phyloP scores from a whole-genome alignment of 2,888 invertebrate genomes.

The Athalia rosae region DNA sequence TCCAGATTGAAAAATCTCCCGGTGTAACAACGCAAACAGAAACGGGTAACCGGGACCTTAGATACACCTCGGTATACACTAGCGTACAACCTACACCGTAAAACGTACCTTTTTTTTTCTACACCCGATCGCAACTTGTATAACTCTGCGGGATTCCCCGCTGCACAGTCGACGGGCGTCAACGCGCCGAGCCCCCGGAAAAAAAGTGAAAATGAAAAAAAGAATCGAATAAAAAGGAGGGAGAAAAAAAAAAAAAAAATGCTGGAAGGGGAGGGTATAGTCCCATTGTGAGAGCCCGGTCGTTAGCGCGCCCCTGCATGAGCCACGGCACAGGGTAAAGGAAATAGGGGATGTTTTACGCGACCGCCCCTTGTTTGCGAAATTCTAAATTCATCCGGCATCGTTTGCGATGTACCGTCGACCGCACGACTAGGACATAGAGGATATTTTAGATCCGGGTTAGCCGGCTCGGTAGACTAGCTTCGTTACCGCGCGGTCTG shows the following conservation, averaged over 20 bases:
- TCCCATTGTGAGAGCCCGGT: constrained; percentile 15
- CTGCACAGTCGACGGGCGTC: constrained; percentile 29
- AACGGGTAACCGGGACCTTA: not conserved
- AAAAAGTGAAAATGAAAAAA: not conserved
- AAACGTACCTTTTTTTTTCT: too few relatives aligned
- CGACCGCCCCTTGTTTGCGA: constrained; percentile 29
- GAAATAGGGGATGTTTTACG: not conserved
- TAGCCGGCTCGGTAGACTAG: not conserved
- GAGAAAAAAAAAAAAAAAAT: too few relatives aligned
- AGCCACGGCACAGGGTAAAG: not conserved
- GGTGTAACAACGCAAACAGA: too few relatives aligned
- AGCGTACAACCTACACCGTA: too few relatives aligned
- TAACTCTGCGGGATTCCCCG: constrained; percentile 69
- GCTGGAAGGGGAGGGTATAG: not conserved
- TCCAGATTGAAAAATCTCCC: too few relatives aligned
- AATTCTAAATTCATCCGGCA: constrained; percentile 9
- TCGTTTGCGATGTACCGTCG: too few relatives aligned
- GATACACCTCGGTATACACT: not conserved
- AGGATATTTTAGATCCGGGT: too few relatives aligned
- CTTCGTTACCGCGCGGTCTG: constrained; percentile 31
- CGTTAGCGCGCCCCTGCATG: constrained; percentile 15
- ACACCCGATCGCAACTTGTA: constrained; percentile 64
- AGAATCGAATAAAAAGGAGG: not conserved
- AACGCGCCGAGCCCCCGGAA: not conserved
- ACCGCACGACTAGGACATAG: too few relatives aligned